Conservation (phyloP, 2,888 invertebrate genomes). For the Thysanoteuthis rhombus region DNA sequence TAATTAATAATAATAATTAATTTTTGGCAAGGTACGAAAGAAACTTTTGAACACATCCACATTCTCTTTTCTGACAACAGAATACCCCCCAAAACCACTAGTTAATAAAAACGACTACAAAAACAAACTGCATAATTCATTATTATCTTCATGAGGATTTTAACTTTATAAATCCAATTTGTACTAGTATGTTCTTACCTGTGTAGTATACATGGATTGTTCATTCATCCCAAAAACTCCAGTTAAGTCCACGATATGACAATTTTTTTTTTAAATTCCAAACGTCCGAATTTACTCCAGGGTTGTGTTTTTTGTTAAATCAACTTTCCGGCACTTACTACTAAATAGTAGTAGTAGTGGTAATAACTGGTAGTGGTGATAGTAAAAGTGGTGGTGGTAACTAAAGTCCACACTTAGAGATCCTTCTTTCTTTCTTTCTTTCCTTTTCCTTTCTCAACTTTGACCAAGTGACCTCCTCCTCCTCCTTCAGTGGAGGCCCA, state of each 20-base stretch:
- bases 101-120: background rate
- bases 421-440: background rate
- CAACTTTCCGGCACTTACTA: background rate
- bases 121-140: background rate
- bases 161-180: background rate
- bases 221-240: background rate
- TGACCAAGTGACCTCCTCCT: constrained; percentile 12
- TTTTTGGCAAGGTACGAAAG: too few relatives aligned
- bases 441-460: background rate
- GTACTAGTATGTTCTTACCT: background rate
- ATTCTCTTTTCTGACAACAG: background rate
- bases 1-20: too few relatives aligned
- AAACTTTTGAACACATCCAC: background rate
- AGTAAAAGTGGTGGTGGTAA: background rate
- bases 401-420: background rate
- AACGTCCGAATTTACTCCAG: constrained; percentile 12
- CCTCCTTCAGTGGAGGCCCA: background rate
- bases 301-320: background rate
- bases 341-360: background rate
- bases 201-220: background rate
- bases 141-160: background rate
- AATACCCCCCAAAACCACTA: background rate
- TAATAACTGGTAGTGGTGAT: background rate
- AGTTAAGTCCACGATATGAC: constrained; percentile 1
- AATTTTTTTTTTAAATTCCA: background rate